These are phyloP conservation scores for Nothobranchius kuhntae DNA, from an alignment of 2,113 vertebrate species.

Conservation along the genomic window DNA sequence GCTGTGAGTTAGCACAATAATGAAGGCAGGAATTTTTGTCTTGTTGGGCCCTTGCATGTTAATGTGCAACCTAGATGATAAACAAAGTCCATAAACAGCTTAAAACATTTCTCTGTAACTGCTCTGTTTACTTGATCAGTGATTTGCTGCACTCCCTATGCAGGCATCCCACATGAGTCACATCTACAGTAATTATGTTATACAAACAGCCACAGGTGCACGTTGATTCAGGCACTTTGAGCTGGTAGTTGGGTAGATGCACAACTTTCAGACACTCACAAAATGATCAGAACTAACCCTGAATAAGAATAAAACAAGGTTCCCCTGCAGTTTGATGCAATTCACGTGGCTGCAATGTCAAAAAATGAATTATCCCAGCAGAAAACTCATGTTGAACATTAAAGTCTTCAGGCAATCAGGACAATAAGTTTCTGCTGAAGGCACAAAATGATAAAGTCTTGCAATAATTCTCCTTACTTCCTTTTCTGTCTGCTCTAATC, in stretches of 20 bases:
- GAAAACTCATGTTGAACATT: slow-evolving; percentile 16
- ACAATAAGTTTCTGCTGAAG: slow-evolving; percentile 22
- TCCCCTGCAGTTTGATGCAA: not conserved
- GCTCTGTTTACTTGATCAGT: not conserved
- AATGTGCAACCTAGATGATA: not conserved
- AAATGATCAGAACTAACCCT: not conserved
- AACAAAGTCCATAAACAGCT: too few species aligned
- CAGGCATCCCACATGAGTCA: not conserved
- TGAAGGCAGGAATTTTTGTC: not conserved
- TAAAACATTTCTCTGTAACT: not conserved
- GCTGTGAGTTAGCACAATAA: too few species aligned
- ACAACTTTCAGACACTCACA: not conserved
- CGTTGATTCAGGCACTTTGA: not conserved
- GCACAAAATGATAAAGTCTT: slow-evolving; percentile 31
- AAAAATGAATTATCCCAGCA: slow-evolving; percentile 6
- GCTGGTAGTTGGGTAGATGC: not conserved
- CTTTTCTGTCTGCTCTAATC: slow-evolving; percentile 29
- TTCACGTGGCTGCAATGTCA: not conserved
- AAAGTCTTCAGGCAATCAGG: slow-evolving; percentile 26
- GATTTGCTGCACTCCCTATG: not conserved
- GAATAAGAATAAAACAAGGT: not conserved
- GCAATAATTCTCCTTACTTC: slow-evolving; percentile 10
- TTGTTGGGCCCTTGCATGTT: not conserved
- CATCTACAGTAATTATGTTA: too few species aligned
- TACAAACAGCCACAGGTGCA: not conserved